Base-by-base conservation (phyloP, 1,140 invertebrate genomes). In the Helicoverpa armigera region DNA sequence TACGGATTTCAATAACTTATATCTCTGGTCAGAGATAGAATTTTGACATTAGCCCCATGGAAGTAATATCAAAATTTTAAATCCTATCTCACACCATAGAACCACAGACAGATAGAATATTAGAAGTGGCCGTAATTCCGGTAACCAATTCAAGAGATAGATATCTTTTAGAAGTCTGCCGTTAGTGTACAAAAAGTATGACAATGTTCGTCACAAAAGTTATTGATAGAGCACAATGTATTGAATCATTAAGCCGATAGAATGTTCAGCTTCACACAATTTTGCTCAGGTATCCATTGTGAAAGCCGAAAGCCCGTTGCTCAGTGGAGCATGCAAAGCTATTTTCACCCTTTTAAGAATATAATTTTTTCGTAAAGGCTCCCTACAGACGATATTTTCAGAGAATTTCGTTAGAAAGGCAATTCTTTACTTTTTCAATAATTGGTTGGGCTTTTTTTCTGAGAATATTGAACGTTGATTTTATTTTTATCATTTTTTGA, bases 311-410 rank as follows among this genome's bases (percentile, higher is more conserved):
- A 48, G 48, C 43, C 58, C 74, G 43, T 3, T 53, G 74, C 13
- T 63, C 74, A 76, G 60, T 76, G 74, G 58, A 63, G 60, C 60
- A 35, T 53, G 60, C 23, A 16, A 31, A 76, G 74, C 74, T 76
- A 76, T 76, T 76, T 76, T 76, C 74, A 53, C 50, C 58, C 65
- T 76, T 63, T 76, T 51, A 65, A 76, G 58, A 61, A 63, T 76
- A 61, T 63, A 63, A 53, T 65, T 76, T 76, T 76, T 65, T 23
- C 10, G 31, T 13, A 10, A 53, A 43, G 7, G 2, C 31, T 48
- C 29, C 14, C 54, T 16, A 13, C 54, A 48, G 29, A 58, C 14
- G 29, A 0, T 60, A 58, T 74, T 74, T 60, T 74, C 13, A 48
- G 2, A 0, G 60, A 18, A 48, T 75, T 60, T 50, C 50, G 43